Conservation (phyloP, 2,888 invertebrate genomes). For the Sepioteuthis lessoniana region DNA sequence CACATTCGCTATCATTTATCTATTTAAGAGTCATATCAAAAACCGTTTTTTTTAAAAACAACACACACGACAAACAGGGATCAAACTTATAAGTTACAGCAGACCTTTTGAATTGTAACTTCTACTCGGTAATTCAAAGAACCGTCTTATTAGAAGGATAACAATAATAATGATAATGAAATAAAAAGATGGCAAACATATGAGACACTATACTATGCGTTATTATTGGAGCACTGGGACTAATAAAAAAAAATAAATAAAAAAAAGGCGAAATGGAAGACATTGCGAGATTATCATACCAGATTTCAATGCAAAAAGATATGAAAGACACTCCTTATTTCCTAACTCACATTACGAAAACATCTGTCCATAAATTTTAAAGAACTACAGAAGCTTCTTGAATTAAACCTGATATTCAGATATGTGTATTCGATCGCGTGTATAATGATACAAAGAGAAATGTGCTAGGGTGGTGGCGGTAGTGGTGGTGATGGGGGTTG, state of each 20-base stretch:
- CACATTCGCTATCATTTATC: background rate
- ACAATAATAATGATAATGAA: conserved; percentile 33
- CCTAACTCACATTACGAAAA: background rate
- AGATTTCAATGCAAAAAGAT: conserved; percentile 23
- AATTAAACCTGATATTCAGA: background rate
- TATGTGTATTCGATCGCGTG: background rate
- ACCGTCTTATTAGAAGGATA: background rate
- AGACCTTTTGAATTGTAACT: background rate
- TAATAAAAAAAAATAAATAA: background rate
- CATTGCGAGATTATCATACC: background rate
- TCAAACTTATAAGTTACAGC: background rate
- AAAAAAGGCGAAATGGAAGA: background rate
- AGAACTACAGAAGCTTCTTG: background rate
- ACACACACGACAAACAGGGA: background rate
- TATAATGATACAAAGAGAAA: no score
- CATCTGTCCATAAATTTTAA: background rate
- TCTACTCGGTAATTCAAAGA: background rate
- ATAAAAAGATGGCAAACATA: conserved; percentile 33
- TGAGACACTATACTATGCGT: background rate
- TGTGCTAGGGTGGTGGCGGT: no score
- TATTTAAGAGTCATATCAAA: conserved; percentile 1
- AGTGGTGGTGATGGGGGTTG: no score
- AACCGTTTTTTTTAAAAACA: background rate
- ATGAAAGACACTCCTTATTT: background rate
- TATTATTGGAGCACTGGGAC: background rate